Evolutionary conservation across 2,797 vertebrate species (phyloP), one percentile per base, ranked within the genome.

Genomic region (Myotis myotis): DNA sequence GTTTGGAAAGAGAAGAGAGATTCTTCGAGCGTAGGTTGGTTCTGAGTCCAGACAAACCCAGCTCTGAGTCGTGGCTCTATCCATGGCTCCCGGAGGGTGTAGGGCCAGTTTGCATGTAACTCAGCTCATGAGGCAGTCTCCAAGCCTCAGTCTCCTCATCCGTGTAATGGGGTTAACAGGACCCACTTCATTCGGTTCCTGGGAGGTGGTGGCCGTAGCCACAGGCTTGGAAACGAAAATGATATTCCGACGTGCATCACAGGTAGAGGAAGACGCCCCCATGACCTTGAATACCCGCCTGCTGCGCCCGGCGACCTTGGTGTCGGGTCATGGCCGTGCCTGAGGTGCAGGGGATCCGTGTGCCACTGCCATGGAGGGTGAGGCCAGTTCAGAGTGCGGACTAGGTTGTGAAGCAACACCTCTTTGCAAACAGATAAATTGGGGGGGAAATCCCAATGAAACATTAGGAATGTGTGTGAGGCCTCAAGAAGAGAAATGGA

Each of bases 221-320:
- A 44, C 9, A 49, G 22, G 12, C 36, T 60, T 23, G 62, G 28
- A 8, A 38, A 47, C 16, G 66, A 36, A 62, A 38, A 53, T 74
- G 28, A 47, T 57, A 80, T 66, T 44, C 22, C 3, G 66, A 17
- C 33, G 53, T 47, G 7, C 5, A 11, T n/a, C 4, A 57, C 20
- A 55, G 5, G 16, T 16, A 10, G 23, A 49, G 6, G 23, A 12
- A 72, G 10, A 9, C 28, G 55, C 9, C 13, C 36, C 89, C 36
- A 2, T 33, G 60, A 71, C 8, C 44, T 1, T 49, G 30, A 8
- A 15, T 17, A 19, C 0, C n/a, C 4, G 30, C 5, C 49, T 8
- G 1, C 47, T 20, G 49, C 68, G 10, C 16, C 20, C 16, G 41
- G 36, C 5, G 36, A 62, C 10, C 33, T 83, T 15, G 3, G 11